Conservation (phyloP, 2,113 vertebrate genomes). For the Catharus fuscescens region DNA sequence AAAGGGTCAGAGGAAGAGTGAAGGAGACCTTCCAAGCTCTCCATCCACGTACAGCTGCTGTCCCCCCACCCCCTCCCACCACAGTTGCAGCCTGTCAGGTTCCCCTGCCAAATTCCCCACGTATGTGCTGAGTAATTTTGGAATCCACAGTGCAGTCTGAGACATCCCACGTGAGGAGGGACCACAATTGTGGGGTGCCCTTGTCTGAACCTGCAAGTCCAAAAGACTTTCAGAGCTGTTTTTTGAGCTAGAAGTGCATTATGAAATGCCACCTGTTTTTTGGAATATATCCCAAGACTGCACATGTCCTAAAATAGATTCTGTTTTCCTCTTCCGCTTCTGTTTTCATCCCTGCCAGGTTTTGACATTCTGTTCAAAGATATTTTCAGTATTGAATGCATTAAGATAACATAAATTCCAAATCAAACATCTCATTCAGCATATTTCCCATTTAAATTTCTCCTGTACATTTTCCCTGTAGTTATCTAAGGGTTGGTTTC, state of each 20-base stretch:
- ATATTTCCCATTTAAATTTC: slow-evolving; percentile 53
- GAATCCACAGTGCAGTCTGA: background rate
- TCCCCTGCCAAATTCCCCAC: background rate
- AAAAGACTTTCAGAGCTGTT: background rate
- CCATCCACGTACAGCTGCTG: background rate
- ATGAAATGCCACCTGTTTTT: background rate
- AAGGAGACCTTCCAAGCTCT: background rate
- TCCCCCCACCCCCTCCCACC: background rate
- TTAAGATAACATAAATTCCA: slow-evolving; percentile 47
- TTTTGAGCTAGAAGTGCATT: background rate
- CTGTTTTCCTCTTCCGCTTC: slow-evolving; percentile 12
- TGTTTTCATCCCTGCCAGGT: slow-evolving; percentile 43
- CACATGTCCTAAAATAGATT: background rate
- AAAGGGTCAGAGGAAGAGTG: background rate
- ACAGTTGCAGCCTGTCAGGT: background rate
- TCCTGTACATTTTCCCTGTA: slow-evolving; percentile 1
- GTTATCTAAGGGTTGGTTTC: background rate
- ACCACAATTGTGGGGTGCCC: background rate
- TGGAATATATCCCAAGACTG: background rate
- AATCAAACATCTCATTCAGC: slow-evolving; percentile 29
- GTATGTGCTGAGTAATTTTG: background rate
- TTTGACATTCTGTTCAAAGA: slow-evolving; percentile 49
- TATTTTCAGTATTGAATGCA: slow-evolving; percentile 8
- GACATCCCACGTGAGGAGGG: background rate
- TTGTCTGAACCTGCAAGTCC: background rate